These are phyloP conservation scores for Amorpha juglandis DNA, from an alignment of 2,888 invertebrate species.

Conservation along the genomic window DNA sequence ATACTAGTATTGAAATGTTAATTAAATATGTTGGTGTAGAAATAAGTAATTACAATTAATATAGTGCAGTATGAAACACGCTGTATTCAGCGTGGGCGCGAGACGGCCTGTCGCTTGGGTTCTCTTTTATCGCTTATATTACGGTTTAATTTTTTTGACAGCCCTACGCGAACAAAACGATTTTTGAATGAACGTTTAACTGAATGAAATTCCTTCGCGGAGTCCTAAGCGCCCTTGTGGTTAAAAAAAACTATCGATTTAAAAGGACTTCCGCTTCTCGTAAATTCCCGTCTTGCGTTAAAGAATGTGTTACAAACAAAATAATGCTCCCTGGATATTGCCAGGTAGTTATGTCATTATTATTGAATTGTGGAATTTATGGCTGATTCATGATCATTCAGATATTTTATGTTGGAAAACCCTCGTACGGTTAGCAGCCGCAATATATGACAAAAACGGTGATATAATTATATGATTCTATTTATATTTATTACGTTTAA, in stretches of 20 bases:
- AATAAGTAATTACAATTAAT: conserved; percentile 2
- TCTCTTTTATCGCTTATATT: conserved; percentile 52
- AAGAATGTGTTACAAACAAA: conserved; percentile 43
- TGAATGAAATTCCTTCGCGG: conserved; percentile 76
- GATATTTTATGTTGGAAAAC: neutral
- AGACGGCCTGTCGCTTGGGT: conserved; percentile 77
- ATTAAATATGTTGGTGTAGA: conserved; percentile 6
- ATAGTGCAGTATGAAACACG: conserved; percentile 42
- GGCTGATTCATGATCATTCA: neutral
- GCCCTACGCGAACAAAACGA: conserved; percentile 63
- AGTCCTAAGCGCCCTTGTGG: conserved; percentile 67
- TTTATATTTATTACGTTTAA: neutral
- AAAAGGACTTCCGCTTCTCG: conserved; percentile 65
- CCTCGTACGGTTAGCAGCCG: neutral
- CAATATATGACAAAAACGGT: neutral
- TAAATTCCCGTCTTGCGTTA: conserved; percentile 52
- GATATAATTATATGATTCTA: neutral
- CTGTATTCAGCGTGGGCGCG: conserved; percentile 59
- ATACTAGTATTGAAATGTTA: neutral
- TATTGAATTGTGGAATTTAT: neutral
- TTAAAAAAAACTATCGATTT: conserved; percentile 58
- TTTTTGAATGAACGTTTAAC: conserved; percentile 61
- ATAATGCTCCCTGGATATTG: conserved; percentile 1
- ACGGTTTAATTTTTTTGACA: conserved; percentile 57
- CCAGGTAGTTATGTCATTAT: conserved; percentile 8